Evolutionary conservation across 2,888 invertebrate species (phyloP).

Genomic region (Oxyscelio sp.): DNA sequence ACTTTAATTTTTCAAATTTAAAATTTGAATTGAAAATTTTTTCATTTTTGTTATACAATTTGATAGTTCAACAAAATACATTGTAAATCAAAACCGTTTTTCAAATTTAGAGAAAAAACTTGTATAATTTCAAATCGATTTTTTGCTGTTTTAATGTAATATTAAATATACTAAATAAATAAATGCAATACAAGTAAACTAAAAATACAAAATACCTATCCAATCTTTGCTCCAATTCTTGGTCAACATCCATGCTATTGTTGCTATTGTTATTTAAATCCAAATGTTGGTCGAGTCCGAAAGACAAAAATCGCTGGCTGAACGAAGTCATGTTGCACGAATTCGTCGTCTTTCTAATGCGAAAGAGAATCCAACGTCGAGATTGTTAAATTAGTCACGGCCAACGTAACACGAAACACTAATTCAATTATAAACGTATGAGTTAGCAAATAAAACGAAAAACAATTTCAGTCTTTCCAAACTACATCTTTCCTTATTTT

Average conservation of each 20-base stretch:
- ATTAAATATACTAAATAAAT: no score
- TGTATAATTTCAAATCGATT: no score
- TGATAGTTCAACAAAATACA: no score
- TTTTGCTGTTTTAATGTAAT: no score
- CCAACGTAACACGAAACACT: slow-evolving; percentile 16
- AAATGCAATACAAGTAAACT: no score
- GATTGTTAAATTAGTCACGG: slow-evolving; percentile 3
- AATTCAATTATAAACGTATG: slow-evolving; percentile 18
- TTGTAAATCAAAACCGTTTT: no score
- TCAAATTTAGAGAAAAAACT: no score
- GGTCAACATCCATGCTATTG: slow-evolving; percentile 52
- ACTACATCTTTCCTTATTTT: no score
- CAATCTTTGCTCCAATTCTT: slow-evolving; percentile 53
- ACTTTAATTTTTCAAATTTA: no score
- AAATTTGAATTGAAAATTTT: no score
- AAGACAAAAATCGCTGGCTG: slow-evolving; percentile 48
- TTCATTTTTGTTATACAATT: no score
- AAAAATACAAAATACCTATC: no score
- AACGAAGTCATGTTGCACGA: slow-evolving; percentile 55
- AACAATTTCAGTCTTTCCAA: not conserved
- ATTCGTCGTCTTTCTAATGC: slow-evolving; percentile 9
- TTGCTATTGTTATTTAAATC: slow-evolving; percentile 49
- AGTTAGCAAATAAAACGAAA: slow-evolving; percentile 30
- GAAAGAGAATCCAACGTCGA: not conserved
- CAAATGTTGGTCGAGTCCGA: slow-evolving; percentile 34